A percentile compares a stretch with the other conserved stretches of the same genome.
phyloP scores from a whole-genome alignment of 2,113 vertebrate genomes.

The Eupsittula cactorum region DNA sequence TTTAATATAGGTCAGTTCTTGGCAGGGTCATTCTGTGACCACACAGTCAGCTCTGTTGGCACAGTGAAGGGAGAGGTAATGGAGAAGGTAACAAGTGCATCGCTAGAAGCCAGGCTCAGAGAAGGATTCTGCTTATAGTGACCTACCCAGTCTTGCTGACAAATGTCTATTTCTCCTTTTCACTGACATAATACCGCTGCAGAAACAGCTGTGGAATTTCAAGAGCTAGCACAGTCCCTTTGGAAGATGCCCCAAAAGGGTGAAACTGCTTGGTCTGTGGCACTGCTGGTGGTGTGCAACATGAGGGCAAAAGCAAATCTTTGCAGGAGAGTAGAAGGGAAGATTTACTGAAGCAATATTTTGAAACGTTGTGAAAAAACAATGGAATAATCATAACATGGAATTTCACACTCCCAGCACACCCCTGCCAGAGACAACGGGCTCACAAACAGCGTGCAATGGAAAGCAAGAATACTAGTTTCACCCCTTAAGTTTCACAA shows the following conservation, averaged over 20 bases:
- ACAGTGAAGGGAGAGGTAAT: background rate
- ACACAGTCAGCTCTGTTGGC: background rate
- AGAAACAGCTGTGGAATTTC: background rate
- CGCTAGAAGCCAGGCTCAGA: background rate
- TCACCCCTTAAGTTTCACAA: background rate
- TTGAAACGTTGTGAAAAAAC: background rate
- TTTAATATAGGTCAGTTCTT: background rate
- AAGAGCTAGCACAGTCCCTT: background rate
- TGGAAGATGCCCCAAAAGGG: background rate
- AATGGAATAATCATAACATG: conserved; percentile 58
- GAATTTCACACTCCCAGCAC: conserved; percentile 47
- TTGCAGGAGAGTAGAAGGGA: background rate
- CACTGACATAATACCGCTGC: background rate
- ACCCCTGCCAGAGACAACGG: background rate
- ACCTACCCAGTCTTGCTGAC: background rate
- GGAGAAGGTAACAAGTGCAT: too few relatives aligned
- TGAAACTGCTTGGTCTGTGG: background rate
- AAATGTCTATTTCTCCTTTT: background rate
- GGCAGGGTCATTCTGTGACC: background rate
- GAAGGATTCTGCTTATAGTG: background rate
- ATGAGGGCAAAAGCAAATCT: background rate
- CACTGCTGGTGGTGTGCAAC: background rate
- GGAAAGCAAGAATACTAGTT: background rate
- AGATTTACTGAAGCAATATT: conserved; percentile 40
- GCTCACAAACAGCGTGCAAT: background rate